A percentile compares a stretch with the other conserved stretches of the same genome.
Evolutionary conservation across 2,888 invertebrate genomes (phyloP).

Genomic region (Pyrrhosoma nymphula): DNA sequence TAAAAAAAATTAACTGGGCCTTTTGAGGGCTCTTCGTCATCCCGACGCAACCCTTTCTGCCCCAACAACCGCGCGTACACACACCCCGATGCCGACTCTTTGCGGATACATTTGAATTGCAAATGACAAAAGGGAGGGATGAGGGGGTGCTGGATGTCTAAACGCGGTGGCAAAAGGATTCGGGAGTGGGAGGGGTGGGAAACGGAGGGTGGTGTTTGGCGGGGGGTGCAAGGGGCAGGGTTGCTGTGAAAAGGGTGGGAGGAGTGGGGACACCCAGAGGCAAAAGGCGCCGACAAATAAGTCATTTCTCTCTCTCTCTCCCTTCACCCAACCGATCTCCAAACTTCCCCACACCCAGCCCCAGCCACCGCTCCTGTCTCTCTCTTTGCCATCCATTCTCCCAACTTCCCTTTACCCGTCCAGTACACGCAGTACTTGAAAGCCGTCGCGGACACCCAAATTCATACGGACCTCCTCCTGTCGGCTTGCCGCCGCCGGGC

Average conservation of each 20-base stretch:
- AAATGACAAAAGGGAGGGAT: constrained; percentile 46
- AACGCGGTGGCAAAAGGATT: constrained; percentile 31
- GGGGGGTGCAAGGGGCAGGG: too few species aligned
- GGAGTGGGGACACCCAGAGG: constrained; percentile 6
- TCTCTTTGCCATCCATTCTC: not conserved
- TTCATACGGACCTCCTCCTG: not conserved
- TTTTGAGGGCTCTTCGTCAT: constrained; percentile 21
- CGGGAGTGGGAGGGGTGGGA: not conserved
- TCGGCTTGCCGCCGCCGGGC: not conserved
- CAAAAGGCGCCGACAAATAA: constrained; percentile 28
- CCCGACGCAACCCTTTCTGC: constrained; percentile 20
- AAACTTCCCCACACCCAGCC: not conserved
- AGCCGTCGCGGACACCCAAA: not conserved
- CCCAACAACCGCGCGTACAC: constrained; percentile 7
- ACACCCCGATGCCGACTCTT: not conserved
- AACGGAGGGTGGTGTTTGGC: not conserved
- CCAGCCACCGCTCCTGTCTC: not conserved
- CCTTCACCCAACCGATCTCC: not conserved
- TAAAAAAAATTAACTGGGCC: constrained; percentile 4
- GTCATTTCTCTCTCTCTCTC: constrained; percentile 34
- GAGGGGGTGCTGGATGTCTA: not conserved
- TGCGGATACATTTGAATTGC: constrained; percentile 53
- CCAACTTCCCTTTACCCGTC: not conserved
- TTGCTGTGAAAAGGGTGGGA: not conserved
- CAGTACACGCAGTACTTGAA: not conserved